Percentiles rank a stretch among this genome's conserved stretches.
Conservation (phyloP, 2,113 vertebrate genomes). For the Scatophagus argus region DNA sequence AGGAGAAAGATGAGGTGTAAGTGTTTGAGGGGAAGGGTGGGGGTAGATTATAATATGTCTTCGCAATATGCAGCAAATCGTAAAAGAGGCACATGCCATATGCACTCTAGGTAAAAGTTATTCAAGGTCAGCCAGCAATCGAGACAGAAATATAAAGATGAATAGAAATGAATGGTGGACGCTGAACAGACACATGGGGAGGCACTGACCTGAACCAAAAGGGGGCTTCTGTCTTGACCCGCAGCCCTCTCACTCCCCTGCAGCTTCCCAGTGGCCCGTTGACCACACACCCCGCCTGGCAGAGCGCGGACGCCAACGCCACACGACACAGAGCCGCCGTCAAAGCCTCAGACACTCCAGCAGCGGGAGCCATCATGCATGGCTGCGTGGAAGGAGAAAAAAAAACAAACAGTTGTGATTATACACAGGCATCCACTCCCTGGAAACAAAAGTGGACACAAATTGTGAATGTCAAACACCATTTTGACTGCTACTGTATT, state of each 20-base stretch:
- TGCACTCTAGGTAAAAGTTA: conserved; percentile 38
- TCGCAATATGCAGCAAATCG: conserved; percentile 32
- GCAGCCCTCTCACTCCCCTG: conserved; percentile 5
- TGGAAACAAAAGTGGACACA: conserved; percentile 50
- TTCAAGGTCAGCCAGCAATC: conserved; percentile 55
- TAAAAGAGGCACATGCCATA: conserved; percentile 46
- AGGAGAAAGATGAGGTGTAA: conserved; percentile 65
- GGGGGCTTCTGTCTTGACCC: conserved; percentile 36
- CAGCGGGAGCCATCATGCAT: conserved; percentile 67
- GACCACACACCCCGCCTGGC: conserved; percentile 80
- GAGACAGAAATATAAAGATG: conserved; percentile 19
- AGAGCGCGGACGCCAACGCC: conserved; percentile 63
- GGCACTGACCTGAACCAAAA: conserved; percentile 38
- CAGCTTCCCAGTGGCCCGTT: conserved; percentile 46
- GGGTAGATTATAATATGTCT: conserved; percentile 22
- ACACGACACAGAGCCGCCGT: conserved; percentile 62
- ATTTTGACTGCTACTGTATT: conserved; percentile 65
- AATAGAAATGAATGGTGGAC: conserved; percentile 6
- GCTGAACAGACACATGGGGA: conserved; percentile 25
- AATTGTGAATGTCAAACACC: conserved; percentile 68
- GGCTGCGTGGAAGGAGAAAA: conserved; percentile 19
- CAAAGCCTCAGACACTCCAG: conserved; percentile 70
- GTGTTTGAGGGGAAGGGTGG: conserved; percentile 28
- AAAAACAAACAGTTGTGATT: conserved; percentile 40
- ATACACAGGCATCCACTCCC: conserved; percentile 35